These are phyloP conservation scores for Muscidifurax raptorellus DNA, from an alignment of 1,140 invertebrate genomes.

Conservation along the genomic window DNA sequence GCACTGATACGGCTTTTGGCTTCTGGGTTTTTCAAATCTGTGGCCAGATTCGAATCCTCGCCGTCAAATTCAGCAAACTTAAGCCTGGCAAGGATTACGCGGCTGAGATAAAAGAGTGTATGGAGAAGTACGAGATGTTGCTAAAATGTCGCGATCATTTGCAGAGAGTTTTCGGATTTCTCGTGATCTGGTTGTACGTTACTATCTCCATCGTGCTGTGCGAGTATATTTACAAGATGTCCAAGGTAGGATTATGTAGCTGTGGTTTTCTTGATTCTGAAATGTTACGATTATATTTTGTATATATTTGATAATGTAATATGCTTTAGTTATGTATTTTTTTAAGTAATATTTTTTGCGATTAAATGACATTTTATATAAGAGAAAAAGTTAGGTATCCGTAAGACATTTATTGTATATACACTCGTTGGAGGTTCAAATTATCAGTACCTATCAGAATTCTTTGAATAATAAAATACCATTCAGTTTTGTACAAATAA, in stretches of 20 bases:
- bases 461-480: too few relatives aligned
- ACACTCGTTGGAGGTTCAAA: too few relatives aligned
- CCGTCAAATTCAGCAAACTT: slow-evolving; percentile 52
- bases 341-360: not conserved
- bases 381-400: too few relatives aligned
- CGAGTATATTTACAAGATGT: slow-evolving; percentile 25
- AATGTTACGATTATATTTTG: too few relatives aligned
- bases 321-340: not conserved
- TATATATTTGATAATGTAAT: too few relatives aligned
- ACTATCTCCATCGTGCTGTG: slow-evolving; percentile 58
- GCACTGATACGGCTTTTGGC: slow-evolving; percentile 57
- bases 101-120: slow-evolving; percentile 39
- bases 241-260: slow-evolving; percentile 4
- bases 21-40: slow-evolving; percentile 58
- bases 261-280: not conserved
- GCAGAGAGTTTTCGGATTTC: slow-evolving; percentile 55
- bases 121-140: slow-evolving; percentile 45
- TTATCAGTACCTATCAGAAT: too few relatives aligned
- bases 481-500: too few relatives aligned
- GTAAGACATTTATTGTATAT: too few relatives aligned
- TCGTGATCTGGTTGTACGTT: slow-evolving; percentile 54
- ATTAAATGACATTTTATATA: too few relatives aligned
- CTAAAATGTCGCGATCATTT: slow-evolving; percentile 50
- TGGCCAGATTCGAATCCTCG: slow-evolving; percentile 44
- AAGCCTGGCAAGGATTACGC: slow-evolving; percentile 11